Conservation (phyloP, 2,888 invertebrate species). For the Meta bourneti region DNA sequence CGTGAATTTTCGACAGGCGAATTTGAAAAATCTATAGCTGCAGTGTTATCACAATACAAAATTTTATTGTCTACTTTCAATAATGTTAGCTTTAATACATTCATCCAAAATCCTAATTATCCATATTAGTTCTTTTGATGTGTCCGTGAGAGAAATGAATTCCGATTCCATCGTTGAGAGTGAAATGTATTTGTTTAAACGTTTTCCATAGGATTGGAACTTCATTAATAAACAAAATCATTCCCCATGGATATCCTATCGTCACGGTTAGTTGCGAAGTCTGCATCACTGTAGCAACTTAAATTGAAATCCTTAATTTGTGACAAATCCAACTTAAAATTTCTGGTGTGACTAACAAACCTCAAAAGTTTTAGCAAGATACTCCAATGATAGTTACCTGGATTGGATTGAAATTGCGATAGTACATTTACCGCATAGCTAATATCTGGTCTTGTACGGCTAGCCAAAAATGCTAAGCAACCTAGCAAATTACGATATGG, state of each 20-base stretch:
- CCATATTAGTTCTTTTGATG: background rate
- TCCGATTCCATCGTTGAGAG: background rate
- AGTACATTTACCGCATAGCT: constrained; percentile 6
- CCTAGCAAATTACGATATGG: background rate
- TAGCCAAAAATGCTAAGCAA: background rate
- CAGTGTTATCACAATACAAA: background rate
- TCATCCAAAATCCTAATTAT: background rate
- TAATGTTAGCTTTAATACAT: background rate
- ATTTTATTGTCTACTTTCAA: background rate
- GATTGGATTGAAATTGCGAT: background rate
- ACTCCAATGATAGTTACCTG: background rate
- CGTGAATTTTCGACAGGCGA: background rate
- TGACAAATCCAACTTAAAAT: too few relatives aligned
- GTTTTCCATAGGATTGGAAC: too few relatives aligned
- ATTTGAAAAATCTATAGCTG: constrained; percentile 3
- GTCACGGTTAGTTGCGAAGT: background rate
- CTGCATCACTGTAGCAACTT: too few relatives aligned
- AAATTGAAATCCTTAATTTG: too few relatives aligned
- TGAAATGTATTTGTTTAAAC: background rate
- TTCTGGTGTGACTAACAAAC: background rate
- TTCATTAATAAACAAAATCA: too few relatives aligned
- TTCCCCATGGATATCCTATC: background rate
- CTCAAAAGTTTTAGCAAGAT: background rate
- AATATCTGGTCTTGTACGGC: background rate
- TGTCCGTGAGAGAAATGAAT: background rate